Base-by-base conservation (phyloP, 2,888 invertebrate genomes). In the Tryphoninae sp. region DNA sequence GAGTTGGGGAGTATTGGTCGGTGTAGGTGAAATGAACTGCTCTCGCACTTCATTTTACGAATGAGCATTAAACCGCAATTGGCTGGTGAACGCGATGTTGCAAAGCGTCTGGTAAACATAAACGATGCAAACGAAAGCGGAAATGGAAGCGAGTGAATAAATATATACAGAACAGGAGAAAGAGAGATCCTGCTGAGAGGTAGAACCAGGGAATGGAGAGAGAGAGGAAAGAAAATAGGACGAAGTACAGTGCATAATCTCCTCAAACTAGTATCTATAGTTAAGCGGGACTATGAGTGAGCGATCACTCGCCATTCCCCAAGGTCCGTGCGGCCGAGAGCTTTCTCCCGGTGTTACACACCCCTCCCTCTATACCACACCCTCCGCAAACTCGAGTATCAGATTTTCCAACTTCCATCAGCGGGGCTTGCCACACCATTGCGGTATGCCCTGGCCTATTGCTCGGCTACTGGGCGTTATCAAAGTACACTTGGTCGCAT, bases 401-500 rank as follows among this genome's bases (percentile, higher is more conserved):
- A 61, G 74, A 78, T 81, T 81, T 81, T 78, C 53, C 61, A 81
- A 78, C 71, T 81, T 78, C 16, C 53, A 61, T 69, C 53, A 51
- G 16, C 55, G n/a, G 4, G n/a, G 33, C 13, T 2, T 9, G 23
- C 53, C 45, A 22, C 74, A 65, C 65, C 49, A 62, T 71, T 71
- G 75, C 65, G 65, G 65, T 59, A 69, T 69, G 23, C 19, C 16
- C 64, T 26, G 2, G 62, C 64, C 55, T 64, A 69, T 65, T 40
- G 55, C 69, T 58, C 40, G 40, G 51, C 8, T 64, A 62, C 55
- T 42, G 42, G 62, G 19, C 62, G n/a, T 16, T 65, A 42, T 45
- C 19, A n/a, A 58, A 13, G 55, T 64, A 73, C 23, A 23, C 67
- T 45, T 33, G 16, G 22, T 40, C 53, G 51, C 16, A 33, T 22